These are phyloP conservation scores for Illadopsis cleaveri DNA, from an alignment of 2,113 vertebrate species.

Conservation along the genomic window DNA sequence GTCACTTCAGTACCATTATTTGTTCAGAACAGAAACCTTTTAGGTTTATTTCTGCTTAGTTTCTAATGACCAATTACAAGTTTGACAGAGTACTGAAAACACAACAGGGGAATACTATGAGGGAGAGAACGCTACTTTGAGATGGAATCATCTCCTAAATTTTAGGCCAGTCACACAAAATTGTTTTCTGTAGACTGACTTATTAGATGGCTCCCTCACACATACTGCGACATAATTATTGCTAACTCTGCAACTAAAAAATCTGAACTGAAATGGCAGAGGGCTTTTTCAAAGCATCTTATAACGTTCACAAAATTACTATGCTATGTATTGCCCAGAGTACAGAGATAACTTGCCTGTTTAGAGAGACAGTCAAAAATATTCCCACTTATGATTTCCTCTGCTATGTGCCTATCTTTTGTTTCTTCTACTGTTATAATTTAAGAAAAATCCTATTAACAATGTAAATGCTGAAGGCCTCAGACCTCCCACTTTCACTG, in stretches of 20 bases:
- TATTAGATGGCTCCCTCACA: background rate
- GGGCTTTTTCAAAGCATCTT: background rate
- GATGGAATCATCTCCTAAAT: background rate
- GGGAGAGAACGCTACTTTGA: background rate
- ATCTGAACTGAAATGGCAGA: background rate
- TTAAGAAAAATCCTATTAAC: background rate
- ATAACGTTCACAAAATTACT: background rate
- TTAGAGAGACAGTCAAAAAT: background rate
- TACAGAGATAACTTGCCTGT: background rate
- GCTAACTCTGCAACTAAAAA: background rate
- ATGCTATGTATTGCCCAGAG: background rate
- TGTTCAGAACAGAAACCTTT: background rate
- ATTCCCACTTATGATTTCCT: background rate
- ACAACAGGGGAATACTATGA: background rate
- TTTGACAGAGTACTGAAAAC: background rate
- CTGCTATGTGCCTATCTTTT: background rate
- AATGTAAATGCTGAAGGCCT: background rate
- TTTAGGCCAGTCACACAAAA: background rate
- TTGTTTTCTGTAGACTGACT: background rate
- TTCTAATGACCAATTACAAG: slow-evolving; percentile 19
- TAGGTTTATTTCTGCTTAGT: background rate
- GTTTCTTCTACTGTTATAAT: background rate
- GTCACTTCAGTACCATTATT: background rate
- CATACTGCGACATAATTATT: background rate
- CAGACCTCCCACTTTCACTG: background rate